Conservation (phyloP, 1,140 invertebrate species). For the Cephus cinctus region DNA sequence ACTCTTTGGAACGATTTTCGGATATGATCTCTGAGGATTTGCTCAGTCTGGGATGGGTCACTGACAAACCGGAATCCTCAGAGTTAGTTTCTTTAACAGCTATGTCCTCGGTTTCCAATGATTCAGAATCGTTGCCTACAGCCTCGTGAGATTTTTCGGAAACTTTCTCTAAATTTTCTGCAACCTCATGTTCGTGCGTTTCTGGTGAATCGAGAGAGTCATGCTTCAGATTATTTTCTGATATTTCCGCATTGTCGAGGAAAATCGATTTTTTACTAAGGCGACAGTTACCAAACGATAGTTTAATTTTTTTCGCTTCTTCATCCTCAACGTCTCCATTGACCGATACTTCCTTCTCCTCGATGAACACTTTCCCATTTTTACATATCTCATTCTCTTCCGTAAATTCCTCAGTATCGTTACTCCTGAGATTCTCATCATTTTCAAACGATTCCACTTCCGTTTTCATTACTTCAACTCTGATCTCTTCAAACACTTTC, state of each 20-base stretch:
- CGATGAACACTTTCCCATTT: too few relatives aligned
- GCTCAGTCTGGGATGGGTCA: neutral
- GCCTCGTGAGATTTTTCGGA: neutral
- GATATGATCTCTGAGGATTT: neutral
- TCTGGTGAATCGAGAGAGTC: too few relatives aligned
- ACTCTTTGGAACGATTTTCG: conserved; percentile 4
- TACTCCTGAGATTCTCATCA: too few relatives aligned
- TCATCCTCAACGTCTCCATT: too few relatives aligned
- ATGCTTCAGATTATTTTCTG: too few relatives aligned
- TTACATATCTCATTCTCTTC: too few relatives aligned
- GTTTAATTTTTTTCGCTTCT: too few relatives aligned
- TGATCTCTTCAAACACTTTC: conserved; percentile 22
- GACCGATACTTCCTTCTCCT: too few relatives aligned
- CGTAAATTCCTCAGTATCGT: too few relatives aligned
- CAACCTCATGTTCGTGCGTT: conserved; percentile 19
- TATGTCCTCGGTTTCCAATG: conserved; percentile 14
- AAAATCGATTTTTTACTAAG: too few relatives aligned
- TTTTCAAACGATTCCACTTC: conserved; percentile 21
- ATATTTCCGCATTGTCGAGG: too few relatives aligned
- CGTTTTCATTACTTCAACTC: conserved; percentile 20
- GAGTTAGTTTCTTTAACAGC: conserved; percentile 22
- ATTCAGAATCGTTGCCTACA: conserved; percentile 30
- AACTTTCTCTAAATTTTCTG: neutral
- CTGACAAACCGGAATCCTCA: conserved; percentile 19
- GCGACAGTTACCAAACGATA: too few relatives aligned